These are phyloP conservation scores for Mobula birostris DNA, from an alignment of 2,113 vertebrate genomes.

Conservation along the genomic window DNA sequence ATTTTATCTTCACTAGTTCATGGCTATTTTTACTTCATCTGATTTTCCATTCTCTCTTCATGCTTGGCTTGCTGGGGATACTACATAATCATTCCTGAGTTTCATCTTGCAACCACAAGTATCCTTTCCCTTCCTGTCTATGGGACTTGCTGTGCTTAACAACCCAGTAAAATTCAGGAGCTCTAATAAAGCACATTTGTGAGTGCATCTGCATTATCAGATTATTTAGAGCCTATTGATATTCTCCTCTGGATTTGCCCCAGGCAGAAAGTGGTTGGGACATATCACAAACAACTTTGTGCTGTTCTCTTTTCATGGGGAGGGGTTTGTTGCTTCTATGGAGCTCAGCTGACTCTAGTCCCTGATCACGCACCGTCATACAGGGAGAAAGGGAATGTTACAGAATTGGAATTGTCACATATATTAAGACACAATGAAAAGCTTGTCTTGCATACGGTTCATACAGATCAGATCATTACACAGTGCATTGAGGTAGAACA, in stretches of 20 bases:
- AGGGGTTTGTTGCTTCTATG: background rate
- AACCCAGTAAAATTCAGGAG: background rate
- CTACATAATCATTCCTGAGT: background rate
- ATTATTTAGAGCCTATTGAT: background rate
- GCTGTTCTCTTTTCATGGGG: background rate
- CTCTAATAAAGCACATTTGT: background rate
- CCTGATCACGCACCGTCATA: no score
- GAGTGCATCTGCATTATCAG: background rate
- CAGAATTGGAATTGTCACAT: no score
- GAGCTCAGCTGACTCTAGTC: no score
- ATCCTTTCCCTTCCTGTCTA: background rate
- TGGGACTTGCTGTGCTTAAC: background rate
- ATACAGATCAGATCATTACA: no score
- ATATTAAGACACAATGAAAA: no score
- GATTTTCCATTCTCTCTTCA: slow-evolving; percentile 9
- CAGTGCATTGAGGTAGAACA: no score
- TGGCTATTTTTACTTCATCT: slow-evolving; percentile 26
- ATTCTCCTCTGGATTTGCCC: background rate
- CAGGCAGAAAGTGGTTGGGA: no score
- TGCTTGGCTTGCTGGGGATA: background rate
- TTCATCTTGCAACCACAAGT: background rate
- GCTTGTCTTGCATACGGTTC: no score
- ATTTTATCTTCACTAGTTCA: slow-evolving; percentile 12
- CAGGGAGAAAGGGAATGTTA: no score
- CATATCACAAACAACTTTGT: background rate